phyloP scores from a whole-genome alignment of 2,113 vertebrate genomes.

The Notechis scutatus region DNA sequence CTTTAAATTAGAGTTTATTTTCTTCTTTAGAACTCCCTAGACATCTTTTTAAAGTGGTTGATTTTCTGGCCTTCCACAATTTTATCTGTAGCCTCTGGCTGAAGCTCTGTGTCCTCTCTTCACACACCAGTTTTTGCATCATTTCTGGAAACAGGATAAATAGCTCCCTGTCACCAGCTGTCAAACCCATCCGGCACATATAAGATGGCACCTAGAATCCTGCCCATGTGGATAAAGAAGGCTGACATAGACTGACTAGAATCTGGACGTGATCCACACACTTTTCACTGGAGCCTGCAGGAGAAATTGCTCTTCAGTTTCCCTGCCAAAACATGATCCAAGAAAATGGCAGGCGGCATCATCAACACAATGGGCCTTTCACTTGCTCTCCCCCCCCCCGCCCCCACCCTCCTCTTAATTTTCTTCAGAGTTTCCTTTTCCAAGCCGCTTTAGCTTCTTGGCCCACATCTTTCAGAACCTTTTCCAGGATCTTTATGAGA shows the following conservation, averaged over 20 bases:
- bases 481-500: not conserved
- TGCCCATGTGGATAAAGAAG: not conserved
- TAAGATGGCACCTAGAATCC: not conserved
- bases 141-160: not conserved
- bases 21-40: not conserved
- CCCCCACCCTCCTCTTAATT: not conserved
- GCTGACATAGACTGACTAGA: not conserved
- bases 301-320: not conserved
- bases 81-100: not conserved
- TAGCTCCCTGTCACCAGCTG: not conserved
- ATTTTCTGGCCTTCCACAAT: not conserved
- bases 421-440: not conserved
- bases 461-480: not conserved
- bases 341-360: not conserved
- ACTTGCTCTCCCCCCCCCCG: not conserved
- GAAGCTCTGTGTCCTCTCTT: not conserved
- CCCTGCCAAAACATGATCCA: not conserved
- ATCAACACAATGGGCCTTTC: not conserved
- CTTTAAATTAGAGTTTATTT: not conserved
- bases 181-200: not conserved
- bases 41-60: not conserved
- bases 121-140: not conserved
- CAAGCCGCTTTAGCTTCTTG: not conserved
- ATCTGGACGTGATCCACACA: not conserved
- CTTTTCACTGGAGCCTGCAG: not conserved